Evolutionary conservation across 2,797 vertebrate genomes (phyloP).

Genomic region (Sphenodon punctatus): DNA sequence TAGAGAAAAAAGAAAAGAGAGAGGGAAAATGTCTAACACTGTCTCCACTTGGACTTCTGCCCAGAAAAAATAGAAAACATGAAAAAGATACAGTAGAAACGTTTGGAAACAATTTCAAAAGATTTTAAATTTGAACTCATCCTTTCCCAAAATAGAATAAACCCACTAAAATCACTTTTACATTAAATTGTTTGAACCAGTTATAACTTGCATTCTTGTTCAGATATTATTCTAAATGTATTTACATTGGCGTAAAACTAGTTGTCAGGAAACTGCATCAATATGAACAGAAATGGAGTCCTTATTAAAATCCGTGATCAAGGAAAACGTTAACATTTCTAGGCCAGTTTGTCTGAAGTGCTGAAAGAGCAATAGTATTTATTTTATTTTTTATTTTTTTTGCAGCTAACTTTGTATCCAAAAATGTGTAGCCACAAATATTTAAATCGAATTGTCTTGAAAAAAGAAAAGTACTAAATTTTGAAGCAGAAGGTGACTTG

Average conservation of each 20-base stretch:
- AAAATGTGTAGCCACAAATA: not conserved
- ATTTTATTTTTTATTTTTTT: not conserved
- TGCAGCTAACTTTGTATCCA: not conserved
- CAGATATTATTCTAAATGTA: not conserved
- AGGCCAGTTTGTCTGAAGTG: not conserved
- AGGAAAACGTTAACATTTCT: not conserved
- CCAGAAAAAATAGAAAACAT: no score
- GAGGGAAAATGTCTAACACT: no score
- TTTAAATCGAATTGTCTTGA: not conserved
- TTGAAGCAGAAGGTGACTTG: not conserved
- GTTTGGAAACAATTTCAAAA: no score
- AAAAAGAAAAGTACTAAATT: not conserved
- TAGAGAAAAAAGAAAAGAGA: not conserved
- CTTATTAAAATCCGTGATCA: not conserved
- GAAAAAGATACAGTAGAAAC: no score
- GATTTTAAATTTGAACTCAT: no score
- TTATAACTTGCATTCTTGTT: not conserved
- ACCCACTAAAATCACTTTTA: no score
- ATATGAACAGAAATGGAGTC: not conserved
- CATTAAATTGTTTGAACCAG: no score
- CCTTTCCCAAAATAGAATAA: no score
- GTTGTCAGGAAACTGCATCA: not conserved
- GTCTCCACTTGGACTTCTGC: no score
- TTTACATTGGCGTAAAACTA: not conserved
- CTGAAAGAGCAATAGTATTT: not conserved